Base-by-base conservation (phyloP, 2,113 vertebrate species). In the Callaeas wilsoni region DNA sequence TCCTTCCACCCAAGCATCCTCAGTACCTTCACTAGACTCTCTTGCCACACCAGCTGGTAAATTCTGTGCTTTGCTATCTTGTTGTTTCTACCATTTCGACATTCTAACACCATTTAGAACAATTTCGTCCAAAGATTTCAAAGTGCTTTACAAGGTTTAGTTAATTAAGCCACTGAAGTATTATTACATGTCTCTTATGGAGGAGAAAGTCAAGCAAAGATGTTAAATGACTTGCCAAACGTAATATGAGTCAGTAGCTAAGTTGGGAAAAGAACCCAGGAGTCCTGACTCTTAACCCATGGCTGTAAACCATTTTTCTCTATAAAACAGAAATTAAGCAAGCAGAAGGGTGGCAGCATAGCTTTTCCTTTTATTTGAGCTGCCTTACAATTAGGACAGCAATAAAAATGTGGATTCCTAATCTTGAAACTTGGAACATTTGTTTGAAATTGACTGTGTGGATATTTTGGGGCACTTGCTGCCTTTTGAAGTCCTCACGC, bases 121-220 rank as follows among this genome's bases (percentile, higher is more conserved):
- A 49, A 84, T 73, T 95, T 81, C 37, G 81, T 46, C 73, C 76
- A 90, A 84, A 74, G 73, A 90, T 68, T 56, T 44, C 60, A 9
- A 90, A 81, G 68, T 78, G 47, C 64, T 90, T 84, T 84, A 47
- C 64, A 90, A 95, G 64, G 30, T 70, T 92, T 81, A 94, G 68
- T 84, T 96, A 95, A 96, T 97, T 94, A 94, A 94, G 83, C 87
- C 93, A 94, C 93, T 87, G 88, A 96, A 92, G 68, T 87, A 93
- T 73, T 94, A 93, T 92, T 95, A 78, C 73, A 22, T 70, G 68
- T 90, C 57, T 83, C 32, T 60, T 53, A 71, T 2, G 5, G 64
- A 95, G 71, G 25, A 93, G 76, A 95, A 94, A 94, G 85, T 84
- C 94, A 90, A 93, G 85, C 60, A 89, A 86, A 93, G 92, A 96